phyloP scores from a whole-genome alignment of 2,113 vertebrate genomes.

The Cyphomyrus discorhynchus region DNA sequence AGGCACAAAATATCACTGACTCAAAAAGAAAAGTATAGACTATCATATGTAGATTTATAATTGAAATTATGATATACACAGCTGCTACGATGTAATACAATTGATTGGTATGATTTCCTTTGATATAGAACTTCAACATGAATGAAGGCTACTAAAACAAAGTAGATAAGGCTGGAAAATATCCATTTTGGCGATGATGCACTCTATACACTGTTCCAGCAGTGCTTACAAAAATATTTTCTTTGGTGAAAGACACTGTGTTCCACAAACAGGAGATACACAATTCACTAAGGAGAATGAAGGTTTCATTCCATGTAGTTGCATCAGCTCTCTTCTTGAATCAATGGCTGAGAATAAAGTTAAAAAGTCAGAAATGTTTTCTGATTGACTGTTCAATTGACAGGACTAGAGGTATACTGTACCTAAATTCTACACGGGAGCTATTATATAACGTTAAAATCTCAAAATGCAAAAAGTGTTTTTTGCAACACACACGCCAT shows the following conservation, averaged over 20 bases:
- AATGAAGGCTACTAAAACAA: neutral
- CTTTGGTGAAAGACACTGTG: neutral
- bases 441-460: neutral
- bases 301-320: neutral
- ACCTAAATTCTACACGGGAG: neutral
- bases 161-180: neutral
- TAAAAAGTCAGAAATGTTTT: neutral
- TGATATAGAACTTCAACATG: neutral
- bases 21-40: neutral
- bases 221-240: neutral
- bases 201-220: neutral
- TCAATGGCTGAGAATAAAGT: slow-evolving; percentile 50
- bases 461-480: neutral
- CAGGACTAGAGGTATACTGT: neutral
- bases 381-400: neutral
- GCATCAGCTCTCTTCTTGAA: slow-evolving; percentile 49
- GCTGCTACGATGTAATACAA: neutral
- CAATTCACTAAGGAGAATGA: neutral
- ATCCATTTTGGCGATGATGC: neutral
- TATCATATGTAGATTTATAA: neutral
- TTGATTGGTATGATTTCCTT: neutral
- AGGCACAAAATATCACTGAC: neutral
- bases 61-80: neutral
- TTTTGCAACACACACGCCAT: neutral
- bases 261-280: neutral